These are phyloP conservation scores for Rhadinocentrus ornatus DNA, from an alignment of 2,797 vertebrate genomes.

Conservation along the genomic window DNA sequence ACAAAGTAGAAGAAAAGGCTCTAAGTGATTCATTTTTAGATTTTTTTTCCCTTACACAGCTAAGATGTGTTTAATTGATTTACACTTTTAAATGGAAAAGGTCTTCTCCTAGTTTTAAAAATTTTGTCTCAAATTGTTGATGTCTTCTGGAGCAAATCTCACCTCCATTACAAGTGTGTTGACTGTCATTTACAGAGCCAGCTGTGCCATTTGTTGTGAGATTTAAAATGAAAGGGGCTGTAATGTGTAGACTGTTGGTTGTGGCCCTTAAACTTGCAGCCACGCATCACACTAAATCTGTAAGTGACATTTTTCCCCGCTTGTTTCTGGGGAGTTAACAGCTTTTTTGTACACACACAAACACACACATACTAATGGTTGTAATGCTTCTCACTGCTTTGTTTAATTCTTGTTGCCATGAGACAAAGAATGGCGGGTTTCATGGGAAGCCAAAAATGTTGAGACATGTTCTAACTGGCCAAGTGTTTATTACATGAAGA, in stretches of 20 bases:
- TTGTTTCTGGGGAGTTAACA: conserved; percentile 7
- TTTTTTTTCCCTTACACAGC: too few species aligned
- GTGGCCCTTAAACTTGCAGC: background rate
- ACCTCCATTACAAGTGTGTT: too few species aligned
- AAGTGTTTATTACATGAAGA: background rate
- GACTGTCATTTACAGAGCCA: background rate
- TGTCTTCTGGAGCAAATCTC: too few species aligned
- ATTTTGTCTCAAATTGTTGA: background rate
- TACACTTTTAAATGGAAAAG: too few species aligned
- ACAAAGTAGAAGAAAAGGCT: conserved; percentile 1
- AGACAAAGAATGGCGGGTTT: conserved; percentile 18
- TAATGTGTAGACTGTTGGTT: background rate
- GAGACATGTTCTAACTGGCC: background rate
- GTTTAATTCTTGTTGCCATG: conserved; percentile 8
- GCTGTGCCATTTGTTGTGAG: background rate
- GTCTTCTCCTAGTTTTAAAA: too few species aligned
- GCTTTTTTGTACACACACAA: background rate
- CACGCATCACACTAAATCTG: background rate
- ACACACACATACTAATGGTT: background rate
- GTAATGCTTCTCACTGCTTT: background rate
- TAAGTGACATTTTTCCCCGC: background rate
- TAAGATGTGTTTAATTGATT: too few species aligned
- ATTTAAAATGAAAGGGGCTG: background rate
- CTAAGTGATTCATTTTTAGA: background rate
- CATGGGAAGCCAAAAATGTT: conserved; percentile 11